Evolutionary conservation across 2,888 invertebrate genomes (phyloP), one percentile per base, ranked within the genome.

Genomic region (Drosophila acutilabella): DNA sequence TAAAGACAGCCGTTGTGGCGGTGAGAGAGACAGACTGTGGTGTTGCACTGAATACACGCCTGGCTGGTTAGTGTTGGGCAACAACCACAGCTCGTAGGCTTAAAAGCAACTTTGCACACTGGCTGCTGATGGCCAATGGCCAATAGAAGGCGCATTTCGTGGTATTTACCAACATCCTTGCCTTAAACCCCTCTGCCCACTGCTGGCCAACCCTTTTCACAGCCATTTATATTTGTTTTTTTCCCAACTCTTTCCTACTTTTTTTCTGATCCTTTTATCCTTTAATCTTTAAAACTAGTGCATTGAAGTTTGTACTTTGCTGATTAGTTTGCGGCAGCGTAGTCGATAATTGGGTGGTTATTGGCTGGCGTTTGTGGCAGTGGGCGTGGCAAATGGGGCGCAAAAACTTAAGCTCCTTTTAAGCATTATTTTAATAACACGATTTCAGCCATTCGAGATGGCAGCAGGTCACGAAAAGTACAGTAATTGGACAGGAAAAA

Each of bases 271-370:
- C 30, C 30, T 18, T 61, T 50, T 60, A 56, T 58, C 58, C 64
- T 89, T 89, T 88, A 81, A 84, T 89, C 81, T 80, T 82, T 53
- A 47, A 74, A 87, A 78, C 70, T 87, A 81, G 85, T 70, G 60
- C 82, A 89, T 71, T 58, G 68, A 74, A 80, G 85, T 74, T 87
- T 71, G 60, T 60, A 64, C 68, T 59, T 56, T 64, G 45, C 68
- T 83, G 88, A 82, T 82, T 89, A 81, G 81, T 61, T 78, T 57
- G 33, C 54, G 44, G 23, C 23, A 67, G 48, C 57, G 44, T 50
- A 58, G 59, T 41, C 69, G 70, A 57, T 71, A 71, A 76, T 64
- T 76, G 71, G 48, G 58, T 61, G 58, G 60, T 14, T 13, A 14
- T 5, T 23, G 23, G 38, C n/a, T 14, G 0, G 51, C 2, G 13